Base-by-base conservation (phyloP, 1,140 invertebrate species). In the Drepana arcuata region DNA sequence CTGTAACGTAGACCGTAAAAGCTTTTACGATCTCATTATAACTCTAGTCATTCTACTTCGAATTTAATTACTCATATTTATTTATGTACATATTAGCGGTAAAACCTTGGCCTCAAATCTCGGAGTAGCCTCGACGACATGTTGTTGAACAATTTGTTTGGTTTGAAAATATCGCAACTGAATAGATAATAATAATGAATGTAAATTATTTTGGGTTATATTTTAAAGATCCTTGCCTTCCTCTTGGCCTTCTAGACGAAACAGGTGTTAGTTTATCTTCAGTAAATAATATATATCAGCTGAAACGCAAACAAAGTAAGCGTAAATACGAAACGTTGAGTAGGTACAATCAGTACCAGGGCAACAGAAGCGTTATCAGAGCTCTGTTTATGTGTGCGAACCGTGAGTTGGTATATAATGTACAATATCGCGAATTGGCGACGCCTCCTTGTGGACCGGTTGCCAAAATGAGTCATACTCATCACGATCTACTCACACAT, bases 41-140 rank as follows among this genome's bases (percentile, higher is more conserved):
- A n/a, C n/a, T n/a, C n/a, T n/a, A n/a, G n/a, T n/a, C n/a, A n/a
- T n/a, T n/a, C n/a, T n/a, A n/a, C n/a, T n/a, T n/a, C n/a, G n/a
- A n/a, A n/a, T n/a, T n/a, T n/a, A n/a, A n/a, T n/a, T n/a, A n/a
- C n/a, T n/a, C n/a, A n/a, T n/a, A n/a, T n/a, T n/a, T n/a, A n/a
- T n/a, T n/a, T n/a, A n/a, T n/a, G n/a, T n/a, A 66, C 56, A 63
- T 71, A 67, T 75, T 69, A 75, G 69, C 67, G 60, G 50, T 49
- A 36, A 46, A 59, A 58, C 74, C 74, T 79, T 79, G 74, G 71
- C 74, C 74, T 54, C 65, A 75, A 75, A 69, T 65, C 49, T 49
- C 41, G 29, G 41, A 16, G 48, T 62, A 69, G 62, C 69, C 67
- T 75, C 67, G 63, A 25, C 36, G 53, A 50, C 60, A 54, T 55